A percentile compares a stretch with the other conserved stretches of the same genome.
Conservation (phyloP, 2,797 vertebrate genomes). For the Pristis pectinata region DNA sequence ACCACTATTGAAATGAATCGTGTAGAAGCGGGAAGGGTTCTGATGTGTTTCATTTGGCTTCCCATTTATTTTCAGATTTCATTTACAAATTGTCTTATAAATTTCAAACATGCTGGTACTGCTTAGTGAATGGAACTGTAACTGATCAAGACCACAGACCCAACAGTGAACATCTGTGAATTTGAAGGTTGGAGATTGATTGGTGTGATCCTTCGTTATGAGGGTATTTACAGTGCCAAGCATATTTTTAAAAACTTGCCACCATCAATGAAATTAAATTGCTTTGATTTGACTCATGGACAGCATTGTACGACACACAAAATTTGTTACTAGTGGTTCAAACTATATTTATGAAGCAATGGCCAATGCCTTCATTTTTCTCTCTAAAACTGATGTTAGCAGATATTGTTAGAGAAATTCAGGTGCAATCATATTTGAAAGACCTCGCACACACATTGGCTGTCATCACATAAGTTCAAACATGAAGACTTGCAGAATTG, state of each 20-base stretch:
- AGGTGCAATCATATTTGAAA: neutral
- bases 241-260: neutral
- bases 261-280: neutral
- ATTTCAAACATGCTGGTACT: constrained; percentile 26
- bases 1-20: neutral
- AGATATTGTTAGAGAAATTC: neutral
- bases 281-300: constrained; percentile 9
- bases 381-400: neutral
- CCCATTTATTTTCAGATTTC: neutral
- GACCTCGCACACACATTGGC: neutral
- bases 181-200: neutral
- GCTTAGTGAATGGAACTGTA: neutral
- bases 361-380: neutral
- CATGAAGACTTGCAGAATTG: neutral
- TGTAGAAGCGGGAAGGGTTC: neutral
- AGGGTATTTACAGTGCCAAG: constrained; percentile 9
- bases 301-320: neutral
- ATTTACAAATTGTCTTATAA: neutral
- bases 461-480: neutral
- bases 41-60: neutral
- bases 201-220: neutral
- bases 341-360: constrained; percentile 1
- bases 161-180: constrained; percentile 15
- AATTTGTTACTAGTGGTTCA: neutral
- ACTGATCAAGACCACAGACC: too few species aligned